A percentile compares a stretch with the other conserved stretches of the same genome.
Conservation (phyloP, 2,888 invertebrate species). For the Platerodrilus igneus region DNA sequence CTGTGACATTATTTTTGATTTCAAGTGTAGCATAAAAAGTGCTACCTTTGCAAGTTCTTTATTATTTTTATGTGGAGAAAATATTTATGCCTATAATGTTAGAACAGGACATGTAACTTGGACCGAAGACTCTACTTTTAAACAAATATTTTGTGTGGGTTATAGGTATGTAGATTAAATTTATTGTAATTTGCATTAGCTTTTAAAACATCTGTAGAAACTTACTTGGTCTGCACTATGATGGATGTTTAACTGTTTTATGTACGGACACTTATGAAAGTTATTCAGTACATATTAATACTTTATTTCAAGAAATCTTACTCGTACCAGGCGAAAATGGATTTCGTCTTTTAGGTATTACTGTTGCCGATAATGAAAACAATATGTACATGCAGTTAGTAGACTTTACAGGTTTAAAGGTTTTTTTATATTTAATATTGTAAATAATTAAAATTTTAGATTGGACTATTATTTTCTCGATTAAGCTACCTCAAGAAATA, state of each 20-base stretch:
- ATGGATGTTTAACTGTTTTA: conserved; percentile 29
- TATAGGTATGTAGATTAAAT: too few relatives aligned
- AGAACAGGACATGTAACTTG: too few relatives aligned
- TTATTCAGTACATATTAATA: conserved; percentile 23
- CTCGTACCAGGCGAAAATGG: conserved; percentile 23
- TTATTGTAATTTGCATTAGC: too few relatives aligned
- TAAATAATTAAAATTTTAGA: conserved; percentile 23
- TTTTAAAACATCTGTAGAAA: too few relatives aligned
- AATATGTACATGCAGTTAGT: conserved; percentile 18
- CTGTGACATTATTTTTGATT: too few relatives aligned
- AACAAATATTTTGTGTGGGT: too few relatives aligned
- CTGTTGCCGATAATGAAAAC: conserved; percentile 14
- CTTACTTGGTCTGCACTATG: conserved; percentile 28
- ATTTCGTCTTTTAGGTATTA: conserved; percentile 13
- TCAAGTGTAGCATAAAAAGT: too few relatives aligned
- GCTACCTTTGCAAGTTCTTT: too few relatives aligned
- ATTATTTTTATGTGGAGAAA: too few relatives aligned
- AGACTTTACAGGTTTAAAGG: conserved; percentile 23
- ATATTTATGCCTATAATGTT: too few relatives aligned
- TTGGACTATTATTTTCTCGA: conserved; percentile 30
- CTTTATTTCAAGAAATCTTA: conserved; percentile 29
- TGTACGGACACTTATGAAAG: conserved; percentile 30
- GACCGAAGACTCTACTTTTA: too few relatives aligned
- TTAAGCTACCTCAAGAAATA: conserved; percentile 32
- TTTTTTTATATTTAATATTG: background rate